Percentiles rank a stretch among this genome's conserved stretches.
Conservation (phyloP, 2,888 invertebrate species). For the Julus scandinavius region DNA sequence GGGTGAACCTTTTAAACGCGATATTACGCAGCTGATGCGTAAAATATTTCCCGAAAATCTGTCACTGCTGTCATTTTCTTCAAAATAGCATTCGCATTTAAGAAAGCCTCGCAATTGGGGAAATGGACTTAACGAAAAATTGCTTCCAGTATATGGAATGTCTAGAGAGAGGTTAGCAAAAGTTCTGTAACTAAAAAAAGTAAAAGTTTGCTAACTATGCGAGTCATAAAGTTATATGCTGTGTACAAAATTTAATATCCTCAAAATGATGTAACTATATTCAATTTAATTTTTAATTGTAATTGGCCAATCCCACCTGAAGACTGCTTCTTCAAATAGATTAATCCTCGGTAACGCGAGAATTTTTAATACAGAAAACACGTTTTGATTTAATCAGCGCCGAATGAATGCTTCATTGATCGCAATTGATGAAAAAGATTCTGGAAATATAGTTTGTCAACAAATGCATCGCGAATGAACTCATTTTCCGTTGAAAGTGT, state of each 20-base stretch:
- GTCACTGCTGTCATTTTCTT: background rate
- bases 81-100: background rate
- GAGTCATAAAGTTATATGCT: too few species aligned
- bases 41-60: conserved; percentile 19
- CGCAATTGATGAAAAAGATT: background rate
- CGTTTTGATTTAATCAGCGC: background rate
- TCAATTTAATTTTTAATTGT: too few species aligned
- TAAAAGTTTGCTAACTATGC: too few species aligned
- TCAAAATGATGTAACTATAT: too few species aligned
- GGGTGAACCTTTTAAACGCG: background rate
- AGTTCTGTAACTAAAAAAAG: too few species aligned
- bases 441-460: background rate
- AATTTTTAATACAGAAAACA: background rate
- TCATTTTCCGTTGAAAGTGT: background rate
- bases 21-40: conserved; percentile 25
- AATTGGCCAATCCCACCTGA: too few species aligned
- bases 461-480: background rate
- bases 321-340: background rate
- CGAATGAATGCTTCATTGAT: conserved; percentile 4
- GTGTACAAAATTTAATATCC: too few species aligned
- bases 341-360: background rate
- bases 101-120: background rate
- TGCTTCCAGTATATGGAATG: too few species aligned
- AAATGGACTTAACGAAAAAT: too few species aligned
- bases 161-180: too few species aligned